These are phyloP conservation scores for Montipora capricornis DNA, from an alignment of 64 coral and sea anemone species.

Conservation along the genomic window DNA sequence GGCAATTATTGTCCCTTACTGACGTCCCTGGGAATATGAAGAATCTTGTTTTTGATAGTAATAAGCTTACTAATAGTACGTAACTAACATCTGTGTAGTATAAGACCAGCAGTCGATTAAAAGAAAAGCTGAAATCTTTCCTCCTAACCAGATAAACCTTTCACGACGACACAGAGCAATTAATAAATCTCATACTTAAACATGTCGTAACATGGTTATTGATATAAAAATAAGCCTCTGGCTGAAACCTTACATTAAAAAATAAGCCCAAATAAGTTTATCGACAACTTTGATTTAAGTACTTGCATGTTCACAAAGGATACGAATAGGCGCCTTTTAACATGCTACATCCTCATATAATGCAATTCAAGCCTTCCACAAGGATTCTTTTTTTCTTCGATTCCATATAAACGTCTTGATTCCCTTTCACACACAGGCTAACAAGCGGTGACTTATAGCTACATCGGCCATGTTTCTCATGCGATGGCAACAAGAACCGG, in stretches of 20 bases:
- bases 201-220: too few relatives aligned
- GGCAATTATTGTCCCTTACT: too few relatives aligned
- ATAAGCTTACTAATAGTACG: too few relatives aligned
- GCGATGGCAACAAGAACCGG: constrained; percentile 14
- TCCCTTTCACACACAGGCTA: not conserved
- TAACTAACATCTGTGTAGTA: too few relatives aligned
- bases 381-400: not conserved
- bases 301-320: not conserved
- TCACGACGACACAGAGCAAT: too few relatives aligned
- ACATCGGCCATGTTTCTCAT: not conserved
- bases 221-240: not conserved
- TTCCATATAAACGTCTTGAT: not conserved
- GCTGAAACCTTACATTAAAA: not conserved
- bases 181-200: too few relatives aligned
- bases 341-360: constrained; percentile 50
- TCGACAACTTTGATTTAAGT: too few relatives aligned
- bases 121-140: too few relatives aligned
- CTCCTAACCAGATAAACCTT: too few relatives aligned
- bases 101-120: too few relatives aligned
- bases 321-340: constrained; percentile 65
- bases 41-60: too few relatives aligned
- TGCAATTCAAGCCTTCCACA: constrained; percentile 1
- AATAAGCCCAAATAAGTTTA: not conserved
- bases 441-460: not conserved
- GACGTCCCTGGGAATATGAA: too few relatives aligned